A percentile compares a stretch with the other conserved stretches of the same genome.
Evolutionary conservation across 2,113 vertebrate species (phyloP).

Genomic region (Tachycineta bicolor): DNA sequence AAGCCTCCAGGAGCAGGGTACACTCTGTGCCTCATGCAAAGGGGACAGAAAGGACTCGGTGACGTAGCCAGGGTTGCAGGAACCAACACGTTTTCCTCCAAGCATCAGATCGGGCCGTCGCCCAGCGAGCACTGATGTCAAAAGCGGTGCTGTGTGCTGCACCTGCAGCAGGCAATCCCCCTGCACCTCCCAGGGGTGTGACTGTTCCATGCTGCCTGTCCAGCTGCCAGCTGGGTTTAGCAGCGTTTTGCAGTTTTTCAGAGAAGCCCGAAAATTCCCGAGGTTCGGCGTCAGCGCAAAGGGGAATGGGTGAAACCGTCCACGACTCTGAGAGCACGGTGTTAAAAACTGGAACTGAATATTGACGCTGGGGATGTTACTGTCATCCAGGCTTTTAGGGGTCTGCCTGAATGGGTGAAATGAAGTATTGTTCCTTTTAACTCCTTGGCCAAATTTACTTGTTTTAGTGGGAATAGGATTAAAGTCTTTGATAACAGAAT

Average conservation of each 20-base stretch:
- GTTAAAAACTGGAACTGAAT: not conserved
- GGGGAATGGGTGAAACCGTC: not conserved
- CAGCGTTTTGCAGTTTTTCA: not conserved
- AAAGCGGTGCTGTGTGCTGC: not conserved
- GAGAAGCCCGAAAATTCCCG: not conserved
- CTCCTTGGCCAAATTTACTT: conserved; percentile 20
- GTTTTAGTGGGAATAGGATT: conserved; percentile 41
- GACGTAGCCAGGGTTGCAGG: not conserved
- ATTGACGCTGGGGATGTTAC: not conserved
- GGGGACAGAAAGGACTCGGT: not conserved
- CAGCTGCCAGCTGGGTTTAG: not conserved
- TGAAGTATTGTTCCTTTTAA: conserved; percentile 24
- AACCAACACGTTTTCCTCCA: not conserved
- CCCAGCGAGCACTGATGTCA: not conserved
- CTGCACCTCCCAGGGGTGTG: accelerated
- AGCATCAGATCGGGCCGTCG: not conserved
- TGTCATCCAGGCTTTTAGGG: not conserved
- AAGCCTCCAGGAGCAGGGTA: not conserved
- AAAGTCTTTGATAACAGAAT: conserved; percentile 55
- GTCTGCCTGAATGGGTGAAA: not conserved
- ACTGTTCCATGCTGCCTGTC: not conserved
- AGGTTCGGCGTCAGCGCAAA: not conserved
- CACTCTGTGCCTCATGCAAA: not conserved
- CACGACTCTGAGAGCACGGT: not conserved
- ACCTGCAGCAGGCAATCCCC: not conserved